Conservation (phyloP, 2,797 vertebrate species). For the Helarctos malayanus region DNA sequence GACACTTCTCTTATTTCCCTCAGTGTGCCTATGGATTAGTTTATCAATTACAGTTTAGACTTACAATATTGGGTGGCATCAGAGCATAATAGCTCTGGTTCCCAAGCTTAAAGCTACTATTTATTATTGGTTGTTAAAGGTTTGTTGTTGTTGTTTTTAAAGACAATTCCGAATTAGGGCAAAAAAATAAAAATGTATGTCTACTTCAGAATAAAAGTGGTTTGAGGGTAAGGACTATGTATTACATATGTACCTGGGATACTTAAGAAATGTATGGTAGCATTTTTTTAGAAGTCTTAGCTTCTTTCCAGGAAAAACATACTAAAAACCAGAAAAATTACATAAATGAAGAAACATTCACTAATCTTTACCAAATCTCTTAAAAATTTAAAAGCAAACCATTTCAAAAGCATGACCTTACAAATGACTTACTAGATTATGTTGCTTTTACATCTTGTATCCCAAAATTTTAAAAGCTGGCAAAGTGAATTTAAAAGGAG, state of each 20-base stretch:
- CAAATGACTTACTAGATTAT: slow-evolving; percentile 50
- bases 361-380: not conserved
- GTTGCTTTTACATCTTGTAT: slow-evolving; percentile 65
- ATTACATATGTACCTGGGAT: slow-evolving; percentile 8
- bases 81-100: not conserved
- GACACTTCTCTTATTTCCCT: not conserved
- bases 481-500: slow-evolving; percentile 55
- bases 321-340: not conserved
- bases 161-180: slow-evolving; percentile 57
- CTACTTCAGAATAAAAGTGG: slow-evolving; percentile 23
- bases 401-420: slow-evolving; percentile 65
- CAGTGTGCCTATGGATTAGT: not conserved
- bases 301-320: not conserved
- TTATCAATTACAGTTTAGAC: not conserved
- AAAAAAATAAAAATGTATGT: slow-evolving; percentile 46
- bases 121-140: not conserved
- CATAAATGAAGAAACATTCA: not conserved
- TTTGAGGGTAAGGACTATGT: not conserved
- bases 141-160: not conserved
- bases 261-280: slow-evolving; percentile 55
- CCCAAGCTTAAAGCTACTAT: not conserved
- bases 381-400: slow-evolving; percentile 48
- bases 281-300: not conserved
- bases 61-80: not conserved
- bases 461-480: slow-evolving; percentile 49